Evolutionary conservation across 2,888 invertebrate species (phyloP).

Genomic region (Actias luna): DNA sequence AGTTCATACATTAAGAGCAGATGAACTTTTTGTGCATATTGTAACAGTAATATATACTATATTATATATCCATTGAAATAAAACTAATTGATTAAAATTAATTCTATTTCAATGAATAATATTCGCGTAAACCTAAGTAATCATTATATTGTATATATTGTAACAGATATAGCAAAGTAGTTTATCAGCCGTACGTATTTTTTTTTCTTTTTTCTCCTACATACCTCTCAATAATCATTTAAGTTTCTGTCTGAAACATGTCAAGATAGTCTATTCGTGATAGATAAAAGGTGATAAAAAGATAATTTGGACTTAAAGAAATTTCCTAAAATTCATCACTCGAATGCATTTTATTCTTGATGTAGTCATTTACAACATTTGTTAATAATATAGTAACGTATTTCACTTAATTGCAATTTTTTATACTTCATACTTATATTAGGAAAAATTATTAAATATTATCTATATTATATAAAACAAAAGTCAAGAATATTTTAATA

Average conservation of each 20-base stretch:
- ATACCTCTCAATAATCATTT: conserved; percentile 1
- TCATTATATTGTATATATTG: too few relatives aligned
- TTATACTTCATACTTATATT: too few relatives aligned
- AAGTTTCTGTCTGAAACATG: conserved; percentile 1
- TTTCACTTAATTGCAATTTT: background rate
- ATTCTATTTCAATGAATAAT: too few relatives aligned
- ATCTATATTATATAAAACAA: too few relatives aligned
- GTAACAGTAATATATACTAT: background rate
- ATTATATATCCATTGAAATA: too few relatives aligned
- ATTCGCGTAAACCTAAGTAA: too few relatives aligned
- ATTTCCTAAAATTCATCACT: background rate
- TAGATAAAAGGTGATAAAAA: background rate
- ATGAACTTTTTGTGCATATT: background rate
- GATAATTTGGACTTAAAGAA: background rate
- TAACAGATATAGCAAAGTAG: background rate
- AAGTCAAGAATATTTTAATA: too few relatives aligned
- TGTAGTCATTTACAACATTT: background rate
- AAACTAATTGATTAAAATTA: too few relatives aligned
- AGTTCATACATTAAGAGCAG: background rate
- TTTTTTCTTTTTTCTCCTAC: background rate
- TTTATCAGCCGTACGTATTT: background rate
- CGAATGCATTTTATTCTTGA: background rate
- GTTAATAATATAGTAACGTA: background rate
- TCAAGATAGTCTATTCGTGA: conserved; percentile 6
- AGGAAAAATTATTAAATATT: too few relatives aligned